Conservation (phyloP, 2,888 invertebrate genomes). For the Hyles lineata region DNA sequence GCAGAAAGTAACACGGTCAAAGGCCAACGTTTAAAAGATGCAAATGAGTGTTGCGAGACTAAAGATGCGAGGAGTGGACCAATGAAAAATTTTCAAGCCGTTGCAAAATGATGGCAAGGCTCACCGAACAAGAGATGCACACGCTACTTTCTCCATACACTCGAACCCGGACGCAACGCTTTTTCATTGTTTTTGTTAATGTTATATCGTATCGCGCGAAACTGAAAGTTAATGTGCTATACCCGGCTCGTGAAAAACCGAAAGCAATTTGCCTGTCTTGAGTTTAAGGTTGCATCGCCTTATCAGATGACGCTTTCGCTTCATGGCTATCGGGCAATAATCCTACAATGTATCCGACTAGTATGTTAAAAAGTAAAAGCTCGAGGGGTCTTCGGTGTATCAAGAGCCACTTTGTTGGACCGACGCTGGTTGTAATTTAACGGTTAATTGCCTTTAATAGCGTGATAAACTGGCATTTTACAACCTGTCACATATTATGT, state of each 20-base stretch:
- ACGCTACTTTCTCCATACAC: slow-evolving; percentile 71
- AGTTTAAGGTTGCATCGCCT: slow-evolving; percentile 53
- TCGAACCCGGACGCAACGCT: slow-evolving; percentile 70
- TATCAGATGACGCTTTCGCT: slow-evolving; percentile 50
- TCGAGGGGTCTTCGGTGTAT: background rate
- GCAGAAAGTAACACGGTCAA: slow-evolving; percentile 46
- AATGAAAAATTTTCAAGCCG: slow-evolving; percentile 61
- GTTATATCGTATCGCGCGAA: slow-evolving; percentile 69
- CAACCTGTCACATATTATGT: slow-evolving; percentile 8
- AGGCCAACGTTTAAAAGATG: slow-evolving; percentile 51
- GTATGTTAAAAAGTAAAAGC: slow-evolving; percentile 34
- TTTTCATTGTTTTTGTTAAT: slow-evolving; percentile 77
- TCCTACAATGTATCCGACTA: slow-evolving; percentile 42
- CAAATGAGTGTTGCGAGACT: slow-evolving; percentile 43
- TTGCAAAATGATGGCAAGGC: slow-evolving; percentile 62
- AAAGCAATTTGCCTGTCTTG: slow-evolving; percentile 59
- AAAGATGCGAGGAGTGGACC: slow-evolving; percentile 47
- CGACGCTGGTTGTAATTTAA: slow-evolving; percentile 31
- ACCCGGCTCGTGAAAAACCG: slow-evolving; percentile 65
- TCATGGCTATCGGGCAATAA: slow-evolving; percentile 43
- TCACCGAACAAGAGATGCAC: slow-evolving; percentile 61
- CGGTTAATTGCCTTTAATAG: slow-evolving; percentile 18
- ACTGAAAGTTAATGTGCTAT: slow-evolving; percentile 75
- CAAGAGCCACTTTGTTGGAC: slow-evolving; percentile 36
- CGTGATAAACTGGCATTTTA: slow-evolving; percentile 18